phyloP scores from a whole-genome alignment of 1,140 invertebrate species.

The Holotrichia oblita region DNA sequence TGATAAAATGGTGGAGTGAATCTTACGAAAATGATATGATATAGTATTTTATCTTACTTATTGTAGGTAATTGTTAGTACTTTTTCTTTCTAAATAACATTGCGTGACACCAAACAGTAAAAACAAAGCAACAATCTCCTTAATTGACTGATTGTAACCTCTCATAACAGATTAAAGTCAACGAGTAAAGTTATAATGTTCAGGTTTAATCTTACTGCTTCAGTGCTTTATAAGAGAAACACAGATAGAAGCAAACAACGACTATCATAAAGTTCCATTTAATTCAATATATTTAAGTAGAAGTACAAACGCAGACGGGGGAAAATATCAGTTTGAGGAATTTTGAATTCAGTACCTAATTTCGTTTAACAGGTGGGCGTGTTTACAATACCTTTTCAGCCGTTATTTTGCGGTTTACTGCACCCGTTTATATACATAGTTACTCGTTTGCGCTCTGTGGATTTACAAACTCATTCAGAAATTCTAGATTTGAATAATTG shows the following conservation, averaged over 20 bases:
- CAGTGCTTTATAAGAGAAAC: neutral
- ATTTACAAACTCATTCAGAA: constrained; percentile 24
- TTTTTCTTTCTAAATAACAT: too few species aligned
- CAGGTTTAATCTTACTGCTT: too few species aligned
- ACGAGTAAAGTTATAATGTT: too few species aligned
- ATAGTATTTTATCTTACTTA: too few species aligned
- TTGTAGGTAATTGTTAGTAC: too few species aligned
- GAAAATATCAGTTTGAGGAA: constrained; percentile 21
- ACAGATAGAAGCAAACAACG: neutral
- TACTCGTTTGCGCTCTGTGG: neutral
- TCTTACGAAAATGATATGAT: too few species aligned
- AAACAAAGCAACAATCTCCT: too few species aligned
- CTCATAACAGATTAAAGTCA: too few species aligned
- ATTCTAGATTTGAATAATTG: constrained; percentile 32
- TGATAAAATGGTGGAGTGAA: too few species aligned
- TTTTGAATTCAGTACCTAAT: constrained; percentile 27
- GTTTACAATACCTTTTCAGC: constrained; percentile 31
- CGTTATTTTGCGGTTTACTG: constrained; percentile 33
- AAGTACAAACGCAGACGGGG: neutral
- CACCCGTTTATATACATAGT: constrained; percentile 29
- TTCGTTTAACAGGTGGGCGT: constrained; percentile 34
- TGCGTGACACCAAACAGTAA: too few species aligned
- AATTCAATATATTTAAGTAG: neutral
- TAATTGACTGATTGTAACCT: too few species aligned
- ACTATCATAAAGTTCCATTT: neutral